A percentile compares a stretch with the other conserved stretches of the same genome.
These are phyloP conservation scores for Corythornis vintsioides DNA, from an alignment of 2,113 vertebrate genomes.

Conservation along the genomic window DNA sequence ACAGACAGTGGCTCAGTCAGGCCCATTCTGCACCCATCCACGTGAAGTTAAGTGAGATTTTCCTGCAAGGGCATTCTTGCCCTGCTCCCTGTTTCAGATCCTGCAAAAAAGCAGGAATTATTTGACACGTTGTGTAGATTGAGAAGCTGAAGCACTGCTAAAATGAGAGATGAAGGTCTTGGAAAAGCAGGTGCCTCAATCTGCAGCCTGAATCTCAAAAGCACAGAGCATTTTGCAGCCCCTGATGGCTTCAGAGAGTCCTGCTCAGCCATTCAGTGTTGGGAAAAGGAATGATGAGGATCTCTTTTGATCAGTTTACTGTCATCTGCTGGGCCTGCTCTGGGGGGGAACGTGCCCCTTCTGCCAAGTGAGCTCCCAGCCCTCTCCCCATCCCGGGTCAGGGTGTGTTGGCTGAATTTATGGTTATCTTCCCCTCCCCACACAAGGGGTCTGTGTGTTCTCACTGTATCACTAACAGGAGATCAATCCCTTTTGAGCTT, in stretches of 20 bases:
- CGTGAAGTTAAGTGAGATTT: background rate
- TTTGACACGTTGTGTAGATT: background rate
- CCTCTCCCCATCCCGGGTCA: background rate
- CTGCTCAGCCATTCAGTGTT: background rate
- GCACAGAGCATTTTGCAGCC: background rate
- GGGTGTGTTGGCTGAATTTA: background rate
- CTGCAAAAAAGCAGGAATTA: background rate
- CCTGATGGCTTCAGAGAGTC: background rate
- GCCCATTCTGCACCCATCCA: background rate
- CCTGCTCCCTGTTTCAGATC: background rate
- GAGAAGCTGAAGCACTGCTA: background rate
- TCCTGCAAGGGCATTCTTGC: background rate
- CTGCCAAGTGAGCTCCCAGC: background rate
- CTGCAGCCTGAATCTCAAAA: background rate
- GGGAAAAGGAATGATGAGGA: background rate
- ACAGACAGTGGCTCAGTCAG: background rate
- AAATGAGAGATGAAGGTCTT: background rate
- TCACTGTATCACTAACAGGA: background rate
- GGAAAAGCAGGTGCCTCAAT: background rate
- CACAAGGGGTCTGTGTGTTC: background rate
- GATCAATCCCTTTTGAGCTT: background rate
- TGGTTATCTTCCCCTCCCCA: background rate
- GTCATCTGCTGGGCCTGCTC: background rate
- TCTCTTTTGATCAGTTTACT: background rate
- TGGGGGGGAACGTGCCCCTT: accelerated